Percentiles rank a stretch among this genome's conserved stretches.
Conservation (phyloP, 2,888 invertebrate species). For the Ectemnius lituratus region DNA sequence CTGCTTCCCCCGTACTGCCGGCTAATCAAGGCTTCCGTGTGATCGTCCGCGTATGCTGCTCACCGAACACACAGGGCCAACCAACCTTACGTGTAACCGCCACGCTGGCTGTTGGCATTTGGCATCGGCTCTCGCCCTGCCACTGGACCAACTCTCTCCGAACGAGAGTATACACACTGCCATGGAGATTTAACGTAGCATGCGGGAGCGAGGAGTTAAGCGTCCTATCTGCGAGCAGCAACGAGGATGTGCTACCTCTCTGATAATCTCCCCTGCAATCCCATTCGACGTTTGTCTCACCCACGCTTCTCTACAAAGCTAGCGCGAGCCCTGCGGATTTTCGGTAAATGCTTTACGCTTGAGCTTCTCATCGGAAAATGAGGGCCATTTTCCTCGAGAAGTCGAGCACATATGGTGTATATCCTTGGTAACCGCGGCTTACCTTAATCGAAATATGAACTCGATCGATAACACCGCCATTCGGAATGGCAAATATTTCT, state of each 20-base stretch:
- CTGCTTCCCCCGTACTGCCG: constrained; percentile 56
- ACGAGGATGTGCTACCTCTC: constrained; percentile 8
- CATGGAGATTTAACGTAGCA: constrained; percentile 49
- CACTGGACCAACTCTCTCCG: no score
- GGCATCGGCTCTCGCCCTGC: no score
- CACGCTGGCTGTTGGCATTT: no score
- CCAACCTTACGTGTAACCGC: not conserved
- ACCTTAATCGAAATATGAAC: no score
- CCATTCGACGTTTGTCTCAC: constrained; percentile 30
- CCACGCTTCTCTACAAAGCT: not conserved
- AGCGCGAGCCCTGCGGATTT: constrained; percentile 16
- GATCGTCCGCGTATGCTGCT: constrained; percentile 46
- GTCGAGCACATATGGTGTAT: no score
- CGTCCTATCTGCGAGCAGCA: constrained; percentile 37
- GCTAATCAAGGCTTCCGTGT: constrained; percentile 64
- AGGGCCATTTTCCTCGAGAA: no score
- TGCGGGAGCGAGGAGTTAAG: constrained; percentile 44
- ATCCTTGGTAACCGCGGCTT: no score
- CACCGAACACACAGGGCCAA: constrained; percentile 21
- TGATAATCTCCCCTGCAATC: constrained; percentile 37
- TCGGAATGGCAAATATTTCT: no score
- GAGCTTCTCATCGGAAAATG: no score
- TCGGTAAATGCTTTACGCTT: constrained; percentile 3
- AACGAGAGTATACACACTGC: constrained; percentile 18
- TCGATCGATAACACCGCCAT: no score